These are phyloP conservation scores for Tychaedon coryphoeus DNA, from an alignment of 2,113 vertebrate species.

Conservation along the genomic window DNA sequence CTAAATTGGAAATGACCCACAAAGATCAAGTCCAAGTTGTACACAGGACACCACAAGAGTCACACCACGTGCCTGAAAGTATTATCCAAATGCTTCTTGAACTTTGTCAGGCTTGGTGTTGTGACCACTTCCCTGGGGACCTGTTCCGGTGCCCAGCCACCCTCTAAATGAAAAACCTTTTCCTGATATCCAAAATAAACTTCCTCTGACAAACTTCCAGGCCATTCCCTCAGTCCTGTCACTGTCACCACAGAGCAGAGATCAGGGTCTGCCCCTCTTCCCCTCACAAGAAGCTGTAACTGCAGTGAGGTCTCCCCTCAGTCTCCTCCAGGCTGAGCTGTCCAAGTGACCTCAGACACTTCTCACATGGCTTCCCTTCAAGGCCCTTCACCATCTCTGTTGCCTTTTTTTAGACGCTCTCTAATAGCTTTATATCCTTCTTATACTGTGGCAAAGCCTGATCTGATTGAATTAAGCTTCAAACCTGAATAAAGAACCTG, in stretches of 20 bases:
- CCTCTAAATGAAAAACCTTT: not conserved
- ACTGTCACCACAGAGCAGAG: too few species aligned
- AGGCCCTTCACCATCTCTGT: too few species aligned
- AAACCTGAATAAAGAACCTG: not conserved
- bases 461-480: not conserved
- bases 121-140: not conserved
- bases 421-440: not conserved
- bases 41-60: not conserved
- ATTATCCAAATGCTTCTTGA: not conserved
- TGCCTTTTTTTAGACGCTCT: not conserved
- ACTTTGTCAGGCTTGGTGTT: not conserved
- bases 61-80: not conserved
- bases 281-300: not conserved
- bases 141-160: not conserved
- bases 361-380: rapidly evolving
- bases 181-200: not conserved
- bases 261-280: not conserved
- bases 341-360: rapidly evolving
- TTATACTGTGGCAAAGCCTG: not conserved
- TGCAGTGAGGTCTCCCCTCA: not conserved
- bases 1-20: not conserved
- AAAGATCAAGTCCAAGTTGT: not conserved
- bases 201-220: not conserved
- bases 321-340: not conserved
- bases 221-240: not conserved